Evolutionary conservation across 1,140 invertebrate genomes (phyloP), one percentile per base, ranked within the genome.

Genomic region (Periplaneta americana): DNA sequence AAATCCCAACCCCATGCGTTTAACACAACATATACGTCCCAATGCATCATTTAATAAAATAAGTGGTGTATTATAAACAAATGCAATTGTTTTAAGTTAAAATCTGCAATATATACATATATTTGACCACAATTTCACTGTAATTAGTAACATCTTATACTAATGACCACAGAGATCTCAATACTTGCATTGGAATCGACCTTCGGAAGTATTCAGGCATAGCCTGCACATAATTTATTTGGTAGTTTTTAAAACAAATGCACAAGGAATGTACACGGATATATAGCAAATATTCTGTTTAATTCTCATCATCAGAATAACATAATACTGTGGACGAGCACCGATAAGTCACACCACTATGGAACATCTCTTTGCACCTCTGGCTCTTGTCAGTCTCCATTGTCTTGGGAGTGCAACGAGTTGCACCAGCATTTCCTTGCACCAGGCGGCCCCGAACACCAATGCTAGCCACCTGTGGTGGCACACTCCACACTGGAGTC

Each of bases 401-500:
- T 28, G 22, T 28, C n/a, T 66, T 5, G 48, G n/a, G 11, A 66
- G 22, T n/a, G 6, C 10, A 11, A 8, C 13, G 6, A 66, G 48
- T 0, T 28, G 48, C 48, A 66, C 28, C 48, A 80, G 0, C 4
- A 17, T 31, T 57, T 66, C 66, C 34, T 66, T 34, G 28, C 66
- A 74, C 37, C 31, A 80, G 17, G 22, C 32, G 13, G 35, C 66
- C 33, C 28, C 34, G 75, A 81, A 75, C 17, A 81, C 80, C 32
- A 34, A 33, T n/a, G 28, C 75, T 2, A 34, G 34, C 81, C 81
- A 81, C 31, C 81, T 39, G 31, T 81, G 35, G 31, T 33, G 75
- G 35, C 75, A 77, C 34, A 81, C 81, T 76, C 81, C 81, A 57
- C 81, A 81, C 37, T 81, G 80, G n/a, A 77, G 28, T 13, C 28